Base-by-base conservation (phyloP, 2,797 vertebrate species). In the Arnoldichthys spilopterus region DNA sequence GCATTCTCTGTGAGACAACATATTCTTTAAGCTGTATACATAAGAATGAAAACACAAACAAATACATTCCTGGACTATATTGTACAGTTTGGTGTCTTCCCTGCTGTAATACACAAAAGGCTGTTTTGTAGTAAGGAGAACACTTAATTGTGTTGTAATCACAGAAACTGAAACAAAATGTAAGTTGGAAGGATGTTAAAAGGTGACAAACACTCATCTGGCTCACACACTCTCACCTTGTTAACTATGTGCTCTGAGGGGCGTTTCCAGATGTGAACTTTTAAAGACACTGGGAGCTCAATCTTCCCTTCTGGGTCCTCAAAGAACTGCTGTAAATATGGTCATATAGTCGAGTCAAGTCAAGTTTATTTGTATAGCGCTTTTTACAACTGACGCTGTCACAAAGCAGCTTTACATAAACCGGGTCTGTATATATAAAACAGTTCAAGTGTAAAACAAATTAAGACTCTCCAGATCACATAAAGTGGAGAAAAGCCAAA, bases 281-380 rank as follows among this genome's bases (percentile, higher is more conserved):
- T 96, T 68, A 99, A 68, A 62, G 93, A 92, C 12, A 80, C 40
- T 72, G 96, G 97, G 66, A 99, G 84, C 59, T 88, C 85, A 85
- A 96, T 91, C 87, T 95, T 97, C 64, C 96, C 96, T 84, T 96
- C 96, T 1, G 96, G 96, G 79, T 98, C 96, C 47, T 99, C 96
- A 92, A 96, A 99, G 85, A 88, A 90, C 56, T 88, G 79, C 96
- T 97, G 82, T 26, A 73, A 73, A 80, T 32, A 49, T 43, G 53
- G 20, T 63, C 20, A 24, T 56, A 56, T n/a, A n/a, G n/a, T n/a
- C n/a, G n/a, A n/a, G n/a, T n/a, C n/a, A n/a, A n/a, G n/a, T n/a
- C n/a, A n/a, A n/a, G n/a, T n/a, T n/a, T n/a, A n/a, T n/a, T n/a
- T n/a, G n/a, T n/a, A n/a, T n/a, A n/a, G n/a, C n/a, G n/a, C n/a